A percentile compares a stretch with the other conserved stretches of the same genome.
Evolutionary conservation across 2,888 invertebrate species (phyloP).

Genomic region (Conops quadrifasciatus): DNA sequence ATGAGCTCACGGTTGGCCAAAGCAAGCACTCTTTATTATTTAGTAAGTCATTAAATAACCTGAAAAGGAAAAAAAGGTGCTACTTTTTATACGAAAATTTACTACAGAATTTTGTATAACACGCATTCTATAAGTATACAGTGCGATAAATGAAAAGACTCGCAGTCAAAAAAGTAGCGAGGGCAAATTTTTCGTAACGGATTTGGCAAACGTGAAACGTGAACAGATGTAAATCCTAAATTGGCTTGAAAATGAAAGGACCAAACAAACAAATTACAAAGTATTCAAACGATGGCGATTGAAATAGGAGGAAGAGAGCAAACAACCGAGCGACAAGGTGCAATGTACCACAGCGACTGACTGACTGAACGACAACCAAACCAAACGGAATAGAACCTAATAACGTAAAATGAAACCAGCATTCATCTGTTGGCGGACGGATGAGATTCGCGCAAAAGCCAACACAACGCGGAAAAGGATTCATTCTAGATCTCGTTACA

Average conservation of each 20-base stretch:
- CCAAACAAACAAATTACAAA: background rate
- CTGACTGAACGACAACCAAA: no score
- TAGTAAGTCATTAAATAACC: constrained; percentile 17
- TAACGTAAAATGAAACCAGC: constrained; percentile 11
- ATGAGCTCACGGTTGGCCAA: background rate
- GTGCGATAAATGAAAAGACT: background rate
- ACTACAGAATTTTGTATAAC: background rate
- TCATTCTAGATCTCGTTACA: constrained; percentile 17
- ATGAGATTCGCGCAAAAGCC: background rate
- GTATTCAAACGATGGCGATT: background rate
- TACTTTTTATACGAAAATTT: background rate
- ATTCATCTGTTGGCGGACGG: background rate
- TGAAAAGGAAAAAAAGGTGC: constrained; percentile 17
- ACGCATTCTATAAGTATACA: no score
- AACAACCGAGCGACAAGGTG: background rate
- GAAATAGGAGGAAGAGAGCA: background rate
- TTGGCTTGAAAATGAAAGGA: constrained; percentile 24
- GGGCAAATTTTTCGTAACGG: constrained; percentile 8
- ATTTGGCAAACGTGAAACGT: constrained; percentile 9
- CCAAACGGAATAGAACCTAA: background rate
- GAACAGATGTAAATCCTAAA: constrained; percentile 29
- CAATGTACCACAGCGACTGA: background rate
- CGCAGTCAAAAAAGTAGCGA: background rate
- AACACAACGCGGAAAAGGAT: background rate
- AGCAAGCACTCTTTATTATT: constrained; percentile 5